Conservation (phyloP, 2,888 invertebrate species). For the Dolichopus griseipennis region DNA sequence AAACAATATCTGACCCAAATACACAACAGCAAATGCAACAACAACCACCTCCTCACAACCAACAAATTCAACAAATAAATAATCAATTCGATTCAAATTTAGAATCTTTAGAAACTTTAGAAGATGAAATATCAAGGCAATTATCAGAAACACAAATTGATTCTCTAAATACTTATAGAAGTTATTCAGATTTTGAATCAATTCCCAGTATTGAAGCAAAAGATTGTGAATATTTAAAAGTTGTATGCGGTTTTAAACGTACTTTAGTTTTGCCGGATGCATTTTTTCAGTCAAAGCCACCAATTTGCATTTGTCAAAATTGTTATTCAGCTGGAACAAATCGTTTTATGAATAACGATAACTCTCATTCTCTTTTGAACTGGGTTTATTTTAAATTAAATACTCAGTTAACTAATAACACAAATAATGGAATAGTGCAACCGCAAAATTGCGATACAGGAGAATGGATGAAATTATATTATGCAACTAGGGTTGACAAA, state of each 20-base stretch:
- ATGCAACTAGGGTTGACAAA: slow-evolving; percentile 42
- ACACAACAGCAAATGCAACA: slow-evolving; percentile 26
- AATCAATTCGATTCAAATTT: slow-evolving; percentile 19
- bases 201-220: slow-evolving; percentile 34
- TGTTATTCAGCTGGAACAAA: slow-evolving; percentile 29
- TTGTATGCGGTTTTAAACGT: slow-evolving; percentile 39
- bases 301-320: slow-evolving; percentile 39
- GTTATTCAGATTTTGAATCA: slow-evolving; percentile 27
- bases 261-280: slow-evolving; percentile 40
- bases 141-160: slow-evolving; percentile 31
- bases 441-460: slow-evolving; percentile 24
- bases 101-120: slow-evolving; percentile 26
- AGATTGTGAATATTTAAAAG: slow-evolving; percentile 41
- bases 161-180: slow-evolving; percentile 22
- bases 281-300: slow-evolving; percentile 34
- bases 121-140: slow-evolving; percentile 19
- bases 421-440: slow-evolving; percentile 17
- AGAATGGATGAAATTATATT: slow-evolving; percentile 41
- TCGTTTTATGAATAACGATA: slow-evolving; percentile 14
- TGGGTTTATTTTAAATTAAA: slow-evolving; percentile 43
- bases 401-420: slow-evolving; percentile 38
- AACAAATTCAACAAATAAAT: slow-evolving; percentile 29
- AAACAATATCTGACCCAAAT: slow-evolving; percentile 16
- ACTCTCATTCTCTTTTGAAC: slow-evolving; percentile 36
- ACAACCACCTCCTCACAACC: slow-evolving; percentile 29